These are phyloP conservation scores for Pterocles burchelli DNA, from an alignment of 2,113 vertebrate genomes.

Conservation along the genomic window DNA sequence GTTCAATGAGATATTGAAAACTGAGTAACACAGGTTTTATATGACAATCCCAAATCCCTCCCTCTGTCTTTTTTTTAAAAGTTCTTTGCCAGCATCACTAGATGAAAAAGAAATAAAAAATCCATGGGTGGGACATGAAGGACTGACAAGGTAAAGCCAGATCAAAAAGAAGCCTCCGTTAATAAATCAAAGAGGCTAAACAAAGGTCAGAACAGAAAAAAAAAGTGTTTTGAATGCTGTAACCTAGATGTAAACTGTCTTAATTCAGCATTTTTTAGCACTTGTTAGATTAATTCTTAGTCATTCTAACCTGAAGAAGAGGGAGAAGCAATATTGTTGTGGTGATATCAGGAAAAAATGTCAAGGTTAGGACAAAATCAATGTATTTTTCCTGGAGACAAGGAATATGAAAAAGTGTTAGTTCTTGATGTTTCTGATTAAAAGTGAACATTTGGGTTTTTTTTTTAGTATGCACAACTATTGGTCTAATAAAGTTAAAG, in stretches of 20 bases:
- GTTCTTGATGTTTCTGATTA: background rate
- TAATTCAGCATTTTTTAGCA: slow-evolving; percentile 44
- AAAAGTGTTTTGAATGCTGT: slow-evolving; percentile 64
- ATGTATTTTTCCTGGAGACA: background rate
- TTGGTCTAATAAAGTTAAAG: background rate
- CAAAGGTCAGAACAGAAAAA: slow-evolving; percentile 68
- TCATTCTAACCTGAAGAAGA: background rate
- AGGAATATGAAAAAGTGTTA: background rate
- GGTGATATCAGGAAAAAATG: background rate
- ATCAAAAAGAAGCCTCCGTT: slow-evolving; percentile 83
- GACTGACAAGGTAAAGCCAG: slow-evolving; percentile 75
- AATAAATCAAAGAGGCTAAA: slow-evolving; percentile 81
- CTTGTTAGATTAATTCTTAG: background rate
- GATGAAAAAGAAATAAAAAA: slow-evolving; percentile 82
- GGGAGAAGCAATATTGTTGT: background rate
- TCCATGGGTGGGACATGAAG: slow-evolving; percentile 81
- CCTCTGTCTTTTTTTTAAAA: slow-evolving; percentile 52
- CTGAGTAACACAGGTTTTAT: slow-evolving; percentile 89
- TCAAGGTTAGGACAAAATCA: background rate
- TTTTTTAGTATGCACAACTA: background rate
- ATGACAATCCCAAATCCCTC: slow-evolving; percentile 83
- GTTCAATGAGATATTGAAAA: slow-evolving; percentile 92
- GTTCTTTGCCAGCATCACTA: slow-evolving; percentile 71
- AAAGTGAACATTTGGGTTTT: fast-evolving
- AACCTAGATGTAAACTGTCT: slow-evolving; percentile 70